phyloP scores from a whole-genome alignment of 2,113 vertebrate species.

The Sceloporus undulatus region DNA sequence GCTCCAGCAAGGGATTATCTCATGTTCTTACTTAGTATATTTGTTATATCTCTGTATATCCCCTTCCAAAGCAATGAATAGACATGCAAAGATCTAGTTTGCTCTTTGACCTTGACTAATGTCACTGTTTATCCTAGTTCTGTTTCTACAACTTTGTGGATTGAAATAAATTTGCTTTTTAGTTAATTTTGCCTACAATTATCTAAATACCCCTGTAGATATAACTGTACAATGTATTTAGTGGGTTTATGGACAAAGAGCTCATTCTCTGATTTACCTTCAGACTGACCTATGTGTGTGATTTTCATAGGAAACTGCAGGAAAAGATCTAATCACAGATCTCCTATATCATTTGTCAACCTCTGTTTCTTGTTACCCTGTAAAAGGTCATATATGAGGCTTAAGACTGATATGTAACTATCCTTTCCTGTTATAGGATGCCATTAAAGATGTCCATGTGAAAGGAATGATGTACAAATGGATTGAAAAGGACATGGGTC shows the following conservation, averaged over 20 bases:
- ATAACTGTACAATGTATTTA: background rate
- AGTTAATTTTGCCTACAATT: background rate
- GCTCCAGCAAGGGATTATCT: background rate
- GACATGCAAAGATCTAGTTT: background rate
- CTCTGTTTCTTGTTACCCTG: background rate
- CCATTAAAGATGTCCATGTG: conserved; percentile 84
- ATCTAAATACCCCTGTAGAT: background rate
- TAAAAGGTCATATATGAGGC: background rate
- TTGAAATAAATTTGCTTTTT: background rate
- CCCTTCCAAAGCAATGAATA: background rate
- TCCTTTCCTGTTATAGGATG: conserved; percentile 73
- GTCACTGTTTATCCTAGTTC: background rate
- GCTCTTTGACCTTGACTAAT: background rate
- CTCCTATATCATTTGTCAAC: background rate
- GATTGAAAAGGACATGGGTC: conserved; percentile 85
- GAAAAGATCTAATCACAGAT: background rate
- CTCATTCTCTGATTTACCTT: background rate
- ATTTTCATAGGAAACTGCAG: background rate
- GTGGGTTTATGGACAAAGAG: background rate
- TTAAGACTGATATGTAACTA: conserved; percentile 46
- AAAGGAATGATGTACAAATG: conserved; percentile 88
- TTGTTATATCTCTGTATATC: background rate
- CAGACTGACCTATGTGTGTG: background rate
- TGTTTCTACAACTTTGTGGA: background rate
- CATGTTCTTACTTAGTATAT: background rate